A percentile compares a stretch with the other conserved stretches of the same genome.
Conservation (phyloP, 1,140 invertebrate genomes). For the Mya arenaria region DNA sequence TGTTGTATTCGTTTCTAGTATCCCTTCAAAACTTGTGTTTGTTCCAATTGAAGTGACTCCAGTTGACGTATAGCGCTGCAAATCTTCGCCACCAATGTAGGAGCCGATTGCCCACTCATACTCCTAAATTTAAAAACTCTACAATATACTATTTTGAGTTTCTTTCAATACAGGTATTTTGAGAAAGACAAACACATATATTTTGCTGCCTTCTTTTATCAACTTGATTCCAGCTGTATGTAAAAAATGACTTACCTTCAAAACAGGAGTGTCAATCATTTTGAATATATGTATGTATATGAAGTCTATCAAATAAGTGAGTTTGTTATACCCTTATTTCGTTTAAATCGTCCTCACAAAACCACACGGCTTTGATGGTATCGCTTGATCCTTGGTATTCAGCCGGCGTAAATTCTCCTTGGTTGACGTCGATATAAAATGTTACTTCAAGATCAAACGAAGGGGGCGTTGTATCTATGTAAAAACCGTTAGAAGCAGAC, state of each 20-base stretch:
- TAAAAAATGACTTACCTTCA: not conserved
- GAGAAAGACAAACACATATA: too few relatives aligned
- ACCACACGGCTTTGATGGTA: slow-evolving; percentile 59
- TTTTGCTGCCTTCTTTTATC: too few relatives aligned
- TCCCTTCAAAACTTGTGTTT: slow-evolving; percentile 45
- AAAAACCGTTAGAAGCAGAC: slow-evolving; percentile 57
- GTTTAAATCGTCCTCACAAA: slow-evolving; percentile 56
- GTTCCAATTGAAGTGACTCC: slow-evolving; percentile 36
- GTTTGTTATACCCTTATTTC: slow-evolving; percentile 44
- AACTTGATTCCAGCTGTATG: not conserved
- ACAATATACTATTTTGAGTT: not conserved
- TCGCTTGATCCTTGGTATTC: slow-evolving; percentile 55
- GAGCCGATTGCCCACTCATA: slow-evolving; percentile 64
- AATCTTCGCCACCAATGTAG: slow-evolving; percentile 42
- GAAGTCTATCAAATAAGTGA: not conserved
- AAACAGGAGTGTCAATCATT: not conserved
- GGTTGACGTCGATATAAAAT: slow-evolving; percentile 59
- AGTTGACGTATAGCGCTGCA: slow-evolving; percentile 56
- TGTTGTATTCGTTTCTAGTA: slow-evolving; percentile 44
- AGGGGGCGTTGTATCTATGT: slow-evolving; percentile 58
- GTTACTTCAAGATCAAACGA: slow-evolving; percentile 41
- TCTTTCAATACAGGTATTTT: too few relatives aligned
- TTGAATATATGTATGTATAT: too few relatives aligned
- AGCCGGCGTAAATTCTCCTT: slow-evolving; percentile 55
- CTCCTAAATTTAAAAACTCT: slow-evolving; percentile 40